Conservation (phyloP, 2,888 invertebrate genomes). For the Byasa hedistus region DNA sequence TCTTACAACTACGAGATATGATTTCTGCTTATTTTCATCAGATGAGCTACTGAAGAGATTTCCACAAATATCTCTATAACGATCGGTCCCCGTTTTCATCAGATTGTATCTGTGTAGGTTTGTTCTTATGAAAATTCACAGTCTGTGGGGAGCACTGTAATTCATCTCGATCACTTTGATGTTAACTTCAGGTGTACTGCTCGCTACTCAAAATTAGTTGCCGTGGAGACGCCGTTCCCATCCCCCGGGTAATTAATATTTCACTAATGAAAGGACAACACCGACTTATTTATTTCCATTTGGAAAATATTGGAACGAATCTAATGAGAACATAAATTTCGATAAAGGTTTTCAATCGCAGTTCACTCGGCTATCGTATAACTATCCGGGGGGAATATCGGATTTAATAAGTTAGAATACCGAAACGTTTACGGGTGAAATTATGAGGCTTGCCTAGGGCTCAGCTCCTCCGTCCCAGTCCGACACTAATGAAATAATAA, state of each 20-base stretch:
- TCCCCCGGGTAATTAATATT: slow-evolving; percentile 1
- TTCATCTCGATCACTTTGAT: slow-evolving; percentile 44
- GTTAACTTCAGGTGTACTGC: slow-evolving; percentile 30
- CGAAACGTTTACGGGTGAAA: slow-evolving; percentile 20
- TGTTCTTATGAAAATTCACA: slow-evolving; percentile 33
- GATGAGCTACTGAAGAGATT: too few species aligned
- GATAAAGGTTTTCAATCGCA: not conserved
- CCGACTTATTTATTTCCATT: slow-evolving; percentile 9
- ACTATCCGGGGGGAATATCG: slow-evolving; percentile 4
- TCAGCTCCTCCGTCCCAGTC: slow-evolving; percentile 21
- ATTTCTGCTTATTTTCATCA: too few species aligned
- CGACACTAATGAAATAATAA: slow-evolving; percentile 31
- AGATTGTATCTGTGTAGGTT: not conserved
- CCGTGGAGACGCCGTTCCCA: slow-evolving; percentile 3
- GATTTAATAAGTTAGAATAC: slow-evolving; percentile 18
- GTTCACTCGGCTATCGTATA: not conserved
- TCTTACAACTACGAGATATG: too few species aligned
- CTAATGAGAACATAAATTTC: slow-evolving; percentile 7
- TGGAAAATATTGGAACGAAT: not conserved
- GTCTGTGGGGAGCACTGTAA: slow-evolving; percentile 50
- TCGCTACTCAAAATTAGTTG: slow-evolving; percentile 13
- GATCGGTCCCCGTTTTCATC: too few species aligned
- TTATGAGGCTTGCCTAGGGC: slow-evolving; percentile 25
- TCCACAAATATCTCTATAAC: too few species aligned
- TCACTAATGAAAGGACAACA: slow-evolving; percentile 10